Conservation (phyloP, 2,888 invertebrate species). For the Piscicola geometra region DNA sequence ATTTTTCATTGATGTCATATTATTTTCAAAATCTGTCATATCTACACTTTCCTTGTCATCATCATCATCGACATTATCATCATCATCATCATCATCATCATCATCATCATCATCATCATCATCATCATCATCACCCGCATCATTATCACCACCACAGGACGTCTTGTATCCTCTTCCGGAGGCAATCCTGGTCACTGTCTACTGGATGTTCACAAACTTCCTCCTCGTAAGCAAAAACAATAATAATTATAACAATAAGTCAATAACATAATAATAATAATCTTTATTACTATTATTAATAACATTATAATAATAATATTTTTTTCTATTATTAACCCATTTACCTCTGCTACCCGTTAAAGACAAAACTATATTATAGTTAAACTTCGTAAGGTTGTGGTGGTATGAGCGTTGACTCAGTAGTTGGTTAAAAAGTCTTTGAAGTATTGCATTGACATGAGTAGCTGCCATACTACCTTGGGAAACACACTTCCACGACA, state of each 20-base stretch:
- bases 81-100: slow-evolving; percentile 22
- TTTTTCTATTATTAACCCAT: too few species aligned
- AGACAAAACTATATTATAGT: too few species aligned
- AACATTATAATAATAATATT: not conserved
- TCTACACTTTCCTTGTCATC: not conserved
- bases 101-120: slow-evolving; percentile 19
- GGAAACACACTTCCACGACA: not conserved
- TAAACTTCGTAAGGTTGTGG: too few species aligned
- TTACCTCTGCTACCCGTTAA: too few species aligned
- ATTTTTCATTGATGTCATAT: too few species aligned
- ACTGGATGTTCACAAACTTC: slow-evolving; percentile 39
- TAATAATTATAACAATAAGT: too few species aligned
- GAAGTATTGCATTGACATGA: not conserved
- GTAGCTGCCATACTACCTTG: not conserved
- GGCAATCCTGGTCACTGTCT: slow-evolving; percentile 38
- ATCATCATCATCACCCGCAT: slow-evolving; percentile 4
- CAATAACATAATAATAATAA: too few species aligned
- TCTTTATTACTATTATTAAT: not conserved
- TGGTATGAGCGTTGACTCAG: not conserved
- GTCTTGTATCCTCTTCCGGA: slow-evolving; percentile 41
- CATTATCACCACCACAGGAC: slow-evolving; percentile 36
- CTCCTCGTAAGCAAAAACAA: slow-evolving; percentile 39
- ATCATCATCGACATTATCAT: slow-evolving; percentile 6
- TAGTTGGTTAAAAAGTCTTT: not conserved
- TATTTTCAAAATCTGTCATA: not conserved